Evolutionary conservation across 1,140 invertebrate genomes (phyloP), one percentile per base, ranked within the genome.

Genomic region (Macrobrachium nipponense): DNA sequence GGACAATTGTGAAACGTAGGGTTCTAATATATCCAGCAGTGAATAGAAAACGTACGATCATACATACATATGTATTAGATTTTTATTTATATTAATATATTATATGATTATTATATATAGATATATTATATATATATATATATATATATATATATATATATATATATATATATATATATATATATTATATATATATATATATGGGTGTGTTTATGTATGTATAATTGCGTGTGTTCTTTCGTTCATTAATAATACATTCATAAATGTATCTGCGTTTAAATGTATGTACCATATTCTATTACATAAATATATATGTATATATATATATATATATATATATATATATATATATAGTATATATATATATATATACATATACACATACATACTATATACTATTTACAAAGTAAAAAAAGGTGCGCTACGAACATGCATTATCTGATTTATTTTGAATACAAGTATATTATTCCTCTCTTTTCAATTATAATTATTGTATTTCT

Each of bases 271-370:
- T 36, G 27, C n/a, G n/a, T n/a, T n/a, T n/a, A n/a, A n/a, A n/a
- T 36, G 27, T 36, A 36, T 4, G 27, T 36, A 1, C 4, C 27
- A 36, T 2, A 36, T 36, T 20, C 23, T n/a, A 4, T n/a, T 14
- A 66, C 14, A 66, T 23, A 23, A 6, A 66, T 23, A 66, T 66
- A 66, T 23, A 66, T 66, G 12, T 27, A 66, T 66, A 66, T 27
- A 66, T 66, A 17, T 27, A 66, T 66, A 66, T 27, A 66, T 66
- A 66, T 27, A 66, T 66, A 66, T 27, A 66, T 27, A 66, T 66
- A 66, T 27, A 66, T 27, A 66, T 10, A 66, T 27, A 66, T 27
- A 14, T 66, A 66, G n/a, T 27, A 66, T 66, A 66, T 27, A 66
- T 66, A 66, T 27, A 66, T 66, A 66, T 27, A 66, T 66, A 66